phyloP scores from a whole-genome alignment of 2,113 vertebrate genomes.

The Dunckerocampus dactyliophorus region DNA sequence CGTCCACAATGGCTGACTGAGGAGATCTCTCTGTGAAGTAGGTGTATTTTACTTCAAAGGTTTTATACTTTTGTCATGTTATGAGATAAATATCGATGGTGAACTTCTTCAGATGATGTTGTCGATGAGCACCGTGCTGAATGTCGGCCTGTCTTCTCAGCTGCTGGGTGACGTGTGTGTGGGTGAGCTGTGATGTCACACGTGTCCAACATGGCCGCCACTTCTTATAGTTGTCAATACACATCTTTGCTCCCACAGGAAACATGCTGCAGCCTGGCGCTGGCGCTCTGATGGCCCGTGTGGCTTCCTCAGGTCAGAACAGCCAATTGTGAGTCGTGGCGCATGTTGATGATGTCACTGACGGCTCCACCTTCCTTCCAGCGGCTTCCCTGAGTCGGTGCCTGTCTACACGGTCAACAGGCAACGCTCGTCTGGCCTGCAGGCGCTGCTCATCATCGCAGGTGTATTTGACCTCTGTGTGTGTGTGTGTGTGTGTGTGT shows the following conservation, averaged over 20 bases:
- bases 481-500: too few relatives aligned
- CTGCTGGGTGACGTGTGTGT: conserved; percentile 87
- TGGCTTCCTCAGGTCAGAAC: conserved; percentile 83
- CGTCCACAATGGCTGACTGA: too few relatives aligned
- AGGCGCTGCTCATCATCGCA: conserved; percentile 87
- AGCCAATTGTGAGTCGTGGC: accelerated
- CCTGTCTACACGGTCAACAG: conserved; percentile 82
- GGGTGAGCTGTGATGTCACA: conserved; percentile 71
- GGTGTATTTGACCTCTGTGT: conserved; percentile 73
- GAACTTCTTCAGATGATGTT: too few relatives aligned
- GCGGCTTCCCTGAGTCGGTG: conserved; percentile 86
- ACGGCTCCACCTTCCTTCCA: conserved; percentile 48
- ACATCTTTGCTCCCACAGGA: conserved; percentile 62
- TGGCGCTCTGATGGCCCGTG: conserved; percentile 78
- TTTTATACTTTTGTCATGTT: too few relatives aligned
- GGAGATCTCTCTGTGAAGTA: too few relatives aligned
- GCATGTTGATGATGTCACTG: not conserved
- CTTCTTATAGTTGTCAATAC: not conserved
- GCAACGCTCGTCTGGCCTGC: conserved; percentile 91
- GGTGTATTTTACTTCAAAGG: too few relatives aligned
- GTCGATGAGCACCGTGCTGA: conserved; percentile 53
- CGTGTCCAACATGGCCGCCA: not conserved
- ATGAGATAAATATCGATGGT: too few relatives aligned
- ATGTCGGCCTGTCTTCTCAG: conserved; percentile 23
- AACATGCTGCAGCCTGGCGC: conserved; percentile 93